Evolutionary conservation across 2,113 vertebrate species (phyloP), one percentile per base, ranked within the genome.

Genomic region (Muscicapa adusta): DNA sequence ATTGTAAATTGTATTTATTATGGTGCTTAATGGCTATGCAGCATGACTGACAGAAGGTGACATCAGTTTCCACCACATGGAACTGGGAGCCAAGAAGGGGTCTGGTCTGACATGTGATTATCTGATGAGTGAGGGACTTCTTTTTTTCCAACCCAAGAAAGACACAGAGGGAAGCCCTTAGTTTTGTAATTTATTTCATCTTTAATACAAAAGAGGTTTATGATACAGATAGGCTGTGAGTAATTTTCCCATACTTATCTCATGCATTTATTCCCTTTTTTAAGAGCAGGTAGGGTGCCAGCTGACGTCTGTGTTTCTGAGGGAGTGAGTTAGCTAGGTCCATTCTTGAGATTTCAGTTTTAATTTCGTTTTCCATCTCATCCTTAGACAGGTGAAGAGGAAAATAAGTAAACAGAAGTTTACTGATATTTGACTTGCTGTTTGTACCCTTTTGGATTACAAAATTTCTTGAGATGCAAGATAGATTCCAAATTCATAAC

Each of bases 391-490:
- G 43, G 42, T 91, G 60, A 88, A 87, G 71, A 87, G 65, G 53
- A 81, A 89, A 93, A 77, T 18, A 54, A 87, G 51, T 72, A 76
- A 87, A 79, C 28, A 34, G 43, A 95, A 92, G 89, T 93, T 76
- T 93, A 95, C 85, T 81, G 70, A 43, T 68, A 73, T 79, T 91
- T 97, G 77, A 88, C 86, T 96, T 90, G 56, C 74, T 91, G 28
- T 90, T 96, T 88, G 91, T 95, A 97, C 85, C 45, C 79, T 80
- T 97, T 96, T 84, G 95, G 15, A 89, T 97, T 96, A 91, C 76
- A 95, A 96, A 95, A 95, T 89, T 88, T 57, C 94, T 94, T 95
- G 85, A 95, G 94, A 97, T 95, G 72, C 68, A 91, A 94, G 92
- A 84, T 23, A 66, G 75, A 94, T 96, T 87, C 88, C 83, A 93